phyloP scores from a whole-genome alignment of 2,113 vertebrate species.

The Mirounga angustirostris region DNA sequence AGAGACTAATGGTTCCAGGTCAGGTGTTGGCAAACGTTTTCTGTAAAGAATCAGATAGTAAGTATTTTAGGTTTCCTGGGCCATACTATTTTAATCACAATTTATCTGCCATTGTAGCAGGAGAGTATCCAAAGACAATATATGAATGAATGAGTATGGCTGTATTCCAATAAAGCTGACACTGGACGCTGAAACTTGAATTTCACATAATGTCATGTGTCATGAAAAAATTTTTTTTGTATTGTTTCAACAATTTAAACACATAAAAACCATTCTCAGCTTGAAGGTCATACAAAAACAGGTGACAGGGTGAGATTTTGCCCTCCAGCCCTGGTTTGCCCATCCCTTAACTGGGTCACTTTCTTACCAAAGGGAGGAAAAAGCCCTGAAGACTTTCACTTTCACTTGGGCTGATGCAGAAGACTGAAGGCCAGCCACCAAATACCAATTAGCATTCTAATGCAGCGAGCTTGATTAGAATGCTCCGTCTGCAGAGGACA shows the following conservation, averaged over 20 bases:
- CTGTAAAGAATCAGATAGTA: neutral
- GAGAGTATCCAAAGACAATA: neutral
- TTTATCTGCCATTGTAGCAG: neutral
- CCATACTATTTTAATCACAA: neutral
- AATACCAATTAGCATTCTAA: neutral
- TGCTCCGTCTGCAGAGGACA: neutral
- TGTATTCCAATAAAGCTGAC: neutral
- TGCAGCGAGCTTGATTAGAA: neutral
- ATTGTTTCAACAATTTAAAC: neutral
- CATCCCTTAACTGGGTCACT: neutral
- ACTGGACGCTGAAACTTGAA: neutral
- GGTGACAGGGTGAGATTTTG: neutral
- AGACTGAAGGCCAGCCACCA: neutral
- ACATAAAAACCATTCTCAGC: neutral
- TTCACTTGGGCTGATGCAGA: neutral
- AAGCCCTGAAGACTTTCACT: neutral
- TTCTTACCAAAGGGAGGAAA: neutral
- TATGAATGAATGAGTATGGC: neutral
- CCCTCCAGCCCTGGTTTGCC: neutral
- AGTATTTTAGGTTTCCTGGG: neutral
- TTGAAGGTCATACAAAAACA: neutral
- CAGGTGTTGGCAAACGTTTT: neutral
- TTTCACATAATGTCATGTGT: neutral
- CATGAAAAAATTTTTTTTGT: neutral
- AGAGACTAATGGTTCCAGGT: neutral